Evolutionary conservation across 2,888 invertebrate species (phyloP).

Genomic region (Crepidodera aurea): DNA sequence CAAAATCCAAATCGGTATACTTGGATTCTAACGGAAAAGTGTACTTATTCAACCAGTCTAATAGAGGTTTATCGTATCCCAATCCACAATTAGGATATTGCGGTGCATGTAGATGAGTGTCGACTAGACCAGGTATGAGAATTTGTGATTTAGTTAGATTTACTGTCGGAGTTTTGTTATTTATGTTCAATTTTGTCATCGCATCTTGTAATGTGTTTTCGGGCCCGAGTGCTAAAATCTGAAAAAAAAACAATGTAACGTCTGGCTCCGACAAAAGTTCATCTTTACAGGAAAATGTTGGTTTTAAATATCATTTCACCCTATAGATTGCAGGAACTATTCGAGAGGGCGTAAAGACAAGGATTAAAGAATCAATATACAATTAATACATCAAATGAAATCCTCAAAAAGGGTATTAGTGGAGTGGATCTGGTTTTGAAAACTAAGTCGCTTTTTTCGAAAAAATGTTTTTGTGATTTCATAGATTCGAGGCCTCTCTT

Average conservation of each 20-base stretch:
- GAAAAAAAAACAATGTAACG: conserved; percentile 16
- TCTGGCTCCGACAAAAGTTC: too few species aligned
- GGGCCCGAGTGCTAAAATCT: conserved; percentile 62
- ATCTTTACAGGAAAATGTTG: too few species aligned
- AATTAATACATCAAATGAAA: too few species aligned
- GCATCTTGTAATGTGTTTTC: conserved; percentile 51
- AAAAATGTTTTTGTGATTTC: too few species aligned
- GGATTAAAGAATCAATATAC: too few species aligned
- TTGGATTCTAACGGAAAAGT: conserved; percentile 85
- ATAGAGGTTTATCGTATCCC: conserved; percentile 79
- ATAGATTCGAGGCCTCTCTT: too few species aligned
- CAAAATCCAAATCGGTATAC: conserved; percentile 74
- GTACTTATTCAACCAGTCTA: conserved; percentile 86
- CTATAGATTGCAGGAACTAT: too few species aligned
- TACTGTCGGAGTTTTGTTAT: conserved; percentile 31
- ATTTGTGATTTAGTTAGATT: conserved; percentile 67
- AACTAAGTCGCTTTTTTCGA: too few species aligned
- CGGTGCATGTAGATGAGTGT: conserved; percentile 90
- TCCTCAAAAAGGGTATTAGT: too few species aligned
- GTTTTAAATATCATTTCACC: too few species aligned
- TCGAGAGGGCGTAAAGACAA: too few species aligned
- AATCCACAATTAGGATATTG: conserved; percentile 88
- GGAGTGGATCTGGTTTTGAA: too few species aligned
- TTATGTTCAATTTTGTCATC: conserved; percentile 47
- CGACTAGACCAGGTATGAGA: conserved; percentile 87